Percentiles rank a stretch among this genome's conserved stretches.
Conservation (phyloP, 2,113 vertebrate genomes). For the Gulo gulo region DNA sequence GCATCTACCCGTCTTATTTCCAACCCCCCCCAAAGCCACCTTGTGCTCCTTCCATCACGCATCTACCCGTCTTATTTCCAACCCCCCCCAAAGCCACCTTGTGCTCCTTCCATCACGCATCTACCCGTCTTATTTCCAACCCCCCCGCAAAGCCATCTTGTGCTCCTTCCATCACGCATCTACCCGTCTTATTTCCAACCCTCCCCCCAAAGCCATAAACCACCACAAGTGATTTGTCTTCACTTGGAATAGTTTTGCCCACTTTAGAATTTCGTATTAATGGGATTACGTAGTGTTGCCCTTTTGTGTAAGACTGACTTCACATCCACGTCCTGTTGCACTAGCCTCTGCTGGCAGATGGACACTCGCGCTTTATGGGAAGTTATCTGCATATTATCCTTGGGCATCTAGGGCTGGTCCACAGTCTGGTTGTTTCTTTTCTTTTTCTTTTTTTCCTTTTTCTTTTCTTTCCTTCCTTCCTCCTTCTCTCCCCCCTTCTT, state of each 20-base stretch:
- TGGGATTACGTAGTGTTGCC: accelerated
- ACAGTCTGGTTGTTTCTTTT: background rate
- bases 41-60: accelerated
- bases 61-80: background rate
- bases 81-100: accelerated
- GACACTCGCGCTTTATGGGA: too few species aligned
- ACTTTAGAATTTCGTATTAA: background rate
- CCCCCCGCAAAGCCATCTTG: too few species aligned
- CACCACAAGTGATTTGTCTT: accelerated
- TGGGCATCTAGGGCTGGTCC: too few species aligned
- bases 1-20: accelerated
- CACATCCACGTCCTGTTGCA: accelerated
- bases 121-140: background rate
- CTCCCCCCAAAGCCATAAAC: too few species aligned
- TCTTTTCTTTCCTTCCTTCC: too few species aligned
- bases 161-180: accelerated
- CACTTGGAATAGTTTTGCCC: background rate
- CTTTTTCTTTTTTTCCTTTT: too few species aligned
- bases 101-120: accelerated
- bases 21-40: accelerated
- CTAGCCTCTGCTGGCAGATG: background rate
- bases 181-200: background rate
- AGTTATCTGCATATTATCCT: background rate
- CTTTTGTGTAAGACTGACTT: background rate
- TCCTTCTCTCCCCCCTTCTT: too few species aligned